Conservation (phyloP, 2,797 vertebrate species). For the Chromobotia macracanthus region DNA sequence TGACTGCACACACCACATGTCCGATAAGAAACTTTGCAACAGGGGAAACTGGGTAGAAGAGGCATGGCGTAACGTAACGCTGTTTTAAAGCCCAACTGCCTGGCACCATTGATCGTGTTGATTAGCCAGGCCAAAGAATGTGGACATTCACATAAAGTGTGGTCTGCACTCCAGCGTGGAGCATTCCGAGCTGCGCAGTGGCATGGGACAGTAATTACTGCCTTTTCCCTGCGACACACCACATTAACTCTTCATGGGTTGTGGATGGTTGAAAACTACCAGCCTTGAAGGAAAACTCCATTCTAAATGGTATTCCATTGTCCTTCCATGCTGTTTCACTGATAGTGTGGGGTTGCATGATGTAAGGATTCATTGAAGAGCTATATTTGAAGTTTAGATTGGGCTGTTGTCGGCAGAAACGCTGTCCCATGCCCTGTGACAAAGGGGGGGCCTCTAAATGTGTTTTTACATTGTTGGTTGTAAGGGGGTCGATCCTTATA, state of each 20-base stretch:
- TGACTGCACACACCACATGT: conserved; percentile 34
- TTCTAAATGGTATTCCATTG: conserved; percentile 46
- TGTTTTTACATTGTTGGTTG: neutral
- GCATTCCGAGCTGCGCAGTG: conserved; percentile 66
- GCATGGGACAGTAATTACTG: conserved; percentile 67
- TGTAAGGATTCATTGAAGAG: conserved; percentile 15
- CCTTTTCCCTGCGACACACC: conserved; percentile 64
- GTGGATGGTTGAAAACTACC: conserved; percentile 66
- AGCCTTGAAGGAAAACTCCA: conserved; percentile 66
- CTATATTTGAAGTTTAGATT: conserved; percentile 8
- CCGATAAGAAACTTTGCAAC: conserved; percentile 53
- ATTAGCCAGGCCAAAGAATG: conserved; percentile 62
- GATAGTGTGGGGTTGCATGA: conserved; percentile 5
- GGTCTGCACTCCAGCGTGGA: conserved; percentile 61
- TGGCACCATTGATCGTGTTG: conserved; percentile 62
- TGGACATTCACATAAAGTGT: conserved; percentile 67
- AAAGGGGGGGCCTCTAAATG: neutral
- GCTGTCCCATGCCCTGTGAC: neutral
- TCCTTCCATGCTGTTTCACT: conserved; percentile 13
- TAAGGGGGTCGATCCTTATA: neutral
- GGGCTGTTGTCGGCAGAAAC: neutral
- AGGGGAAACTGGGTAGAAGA: conserved; percentile 45
- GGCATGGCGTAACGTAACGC: conserved; percentile 62
- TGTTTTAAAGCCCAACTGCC: conserved; percentile 69
- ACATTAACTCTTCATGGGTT: conserved; percentile 69